phyloP scores from a whole-genome alignment of 2,113 vertebrate genomes.

The Mobula birostris region DNA sequence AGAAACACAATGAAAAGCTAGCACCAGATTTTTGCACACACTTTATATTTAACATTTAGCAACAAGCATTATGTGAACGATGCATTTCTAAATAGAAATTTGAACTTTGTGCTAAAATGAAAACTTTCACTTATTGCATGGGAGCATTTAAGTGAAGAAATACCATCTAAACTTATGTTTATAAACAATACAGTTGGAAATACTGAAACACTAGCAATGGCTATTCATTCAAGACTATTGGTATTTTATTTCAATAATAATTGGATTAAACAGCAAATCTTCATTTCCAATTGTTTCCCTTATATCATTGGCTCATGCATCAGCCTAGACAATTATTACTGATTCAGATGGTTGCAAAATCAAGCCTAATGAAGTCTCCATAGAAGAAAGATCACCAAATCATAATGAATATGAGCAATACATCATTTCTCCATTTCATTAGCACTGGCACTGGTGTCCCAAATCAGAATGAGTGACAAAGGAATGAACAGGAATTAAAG shows the following conservation, averaged over 20 bases:
- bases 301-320: not conserved
- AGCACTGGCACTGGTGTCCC: not conserved
- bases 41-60: not conserved
- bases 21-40: not conserved
- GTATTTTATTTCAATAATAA: not conserved
- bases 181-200: not conserved
- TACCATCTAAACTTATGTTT: not conserved
- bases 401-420: not conserved
- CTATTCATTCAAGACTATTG: not conserved
- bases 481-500: not conserved
- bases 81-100: conserved; percentile 16
- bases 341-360: not conserved
- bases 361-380: not conserved
- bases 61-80: not conserved
- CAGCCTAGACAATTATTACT: not conserved
- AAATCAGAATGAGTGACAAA: not conserved
- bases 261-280: not conserved
- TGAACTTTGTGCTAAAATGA: not conserved
- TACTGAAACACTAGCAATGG: not conserved
- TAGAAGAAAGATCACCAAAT: not conserved
- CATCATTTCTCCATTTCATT: not conserved
- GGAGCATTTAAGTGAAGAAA: not conserved
- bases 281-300: not conserved
- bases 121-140: not conserved
- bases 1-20: not conserved